Percentiles rank a stretch among this genome's conserved stretches.
These are phyloP conservation scores for Oostethus manadensis DNA, from an alignment of 2,113 vertebrate genomes.

Conservation along the genomic window DNA sequence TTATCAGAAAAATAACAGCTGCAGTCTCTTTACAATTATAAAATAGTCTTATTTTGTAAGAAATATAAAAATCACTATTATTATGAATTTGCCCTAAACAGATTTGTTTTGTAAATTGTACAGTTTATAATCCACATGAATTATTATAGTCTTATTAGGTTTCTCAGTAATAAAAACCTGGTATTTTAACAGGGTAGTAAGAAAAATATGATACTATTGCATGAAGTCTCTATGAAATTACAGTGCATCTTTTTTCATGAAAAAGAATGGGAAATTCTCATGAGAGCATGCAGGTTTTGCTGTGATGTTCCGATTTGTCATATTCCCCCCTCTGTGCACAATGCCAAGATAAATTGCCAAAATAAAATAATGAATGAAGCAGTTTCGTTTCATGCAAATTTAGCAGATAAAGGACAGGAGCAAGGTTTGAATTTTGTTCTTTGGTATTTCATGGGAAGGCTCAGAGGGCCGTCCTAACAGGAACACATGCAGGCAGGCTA, in stretches of 20 bases:
- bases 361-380: conserved; percentile 1
- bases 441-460: conserved; percentile 4
- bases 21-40: no score
- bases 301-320: conserved; percentile 1
- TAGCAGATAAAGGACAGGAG: conserved; percentile 6
- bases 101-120: no score
- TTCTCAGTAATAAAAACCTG: no score
- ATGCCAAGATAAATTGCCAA: background rate
- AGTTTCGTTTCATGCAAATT: conserved; percentile 6
- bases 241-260: background rate
- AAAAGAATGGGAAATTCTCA: background rate
- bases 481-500: background rate
- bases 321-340: background rate
- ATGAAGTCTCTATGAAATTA: background rate
- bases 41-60: no score
- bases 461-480: background rate
- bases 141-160: no score
- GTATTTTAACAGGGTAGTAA: no score
- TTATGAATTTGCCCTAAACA: no score
- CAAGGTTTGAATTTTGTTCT: conserved; percentile 3
- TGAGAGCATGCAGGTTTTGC: background rate
- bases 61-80: no score
- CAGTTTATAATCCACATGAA: no score
- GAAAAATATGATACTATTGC: no score
- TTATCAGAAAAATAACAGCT: no score